Evolutionary conservation across 1,140 invertebrate genomes (phyloP), one percentile per base, ranked within the genome.

Genomic region (Sycophila sp.): DNA sequence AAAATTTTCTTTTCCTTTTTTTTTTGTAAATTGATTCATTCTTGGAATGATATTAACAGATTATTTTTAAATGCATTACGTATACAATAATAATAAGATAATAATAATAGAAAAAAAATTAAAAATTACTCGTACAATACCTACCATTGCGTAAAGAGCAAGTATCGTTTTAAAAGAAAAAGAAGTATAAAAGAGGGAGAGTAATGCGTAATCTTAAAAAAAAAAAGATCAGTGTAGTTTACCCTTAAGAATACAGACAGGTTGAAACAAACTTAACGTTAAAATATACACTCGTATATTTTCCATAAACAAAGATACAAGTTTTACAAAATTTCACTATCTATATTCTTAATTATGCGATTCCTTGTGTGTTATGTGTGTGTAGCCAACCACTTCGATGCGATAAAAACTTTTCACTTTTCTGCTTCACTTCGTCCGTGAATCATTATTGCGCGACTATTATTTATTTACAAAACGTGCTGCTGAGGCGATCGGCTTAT

Each of bases 231-330:
- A 69, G 47, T 62, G 58, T 69, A 69, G 45, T 62, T 69, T 13
- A 62, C 45, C 30, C 45, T 55, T 49, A 67, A 42, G 17, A 69
- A 42, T 69, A 36, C n/a, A 69, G 17, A 60, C n/a, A 60, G 56
- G 26, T 38, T 24, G n/a, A 60, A 66, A 55, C 17, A 10, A 19
- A 55, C 26, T n/a, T n/a, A n/a, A n/a, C n/a, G n/a, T 38, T 64
- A n/a, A 34, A 67, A 67, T 67, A 34, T 67, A 58, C 64, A 58
- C 13, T 49, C 42, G 30, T 42, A 62, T 62, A 59, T 69, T 67
- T 67, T n/a, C n/a, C 8, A 67, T 45, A 32, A 62, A 62, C 45
- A 69, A 69, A n/a, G n/a, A 6, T 69, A 69, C 34, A 62, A 49
- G 32, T 59, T 59, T 51, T 60, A 42, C 36, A 53, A 62, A n/a